phyloP scores from a whole-genome alignment of 2,888 invertebrate genomes.

The Drosophila eohydei region DNA sequence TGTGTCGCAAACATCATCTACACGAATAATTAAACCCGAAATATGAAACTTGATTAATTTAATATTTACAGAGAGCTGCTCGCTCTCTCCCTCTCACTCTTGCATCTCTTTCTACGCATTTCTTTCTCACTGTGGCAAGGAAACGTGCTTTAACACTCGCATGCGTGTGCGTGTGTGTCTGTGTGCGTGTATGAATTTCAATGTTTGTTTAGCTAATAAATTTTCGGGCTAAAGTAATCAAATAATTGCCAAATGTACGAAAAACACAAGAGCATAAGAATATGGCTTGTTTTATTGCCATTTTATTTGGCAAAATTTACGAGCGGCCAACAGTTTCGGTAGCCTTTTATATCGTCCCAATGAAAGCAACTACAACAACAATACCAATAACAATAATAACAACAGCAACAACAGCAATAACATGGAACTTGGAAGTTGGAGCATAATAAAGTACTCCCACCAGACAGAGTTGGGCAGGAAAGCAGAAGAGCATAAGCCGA shows the following conservation, averaged over 20 bases:
- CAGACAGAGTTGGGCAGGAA: neutral
- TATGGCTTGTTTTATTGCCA: slow-evolving; percentile 75
- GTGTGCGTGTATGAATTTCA: slow-evolving; percentile 62
- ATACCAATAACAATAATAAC: slow-evolving; percentile 6
- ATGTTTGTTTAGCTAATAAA: slow-evolving; percentile 77
- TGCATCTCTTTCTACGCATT: slow-evolving; percentile 8
- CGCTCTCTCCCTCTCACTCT: neutral
- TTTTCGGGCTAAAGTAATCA: slow-evolving; percentile 75
- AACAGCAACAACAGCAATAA: slow-evolving; percentile 44
- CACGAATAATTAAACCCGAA: slow-evolving; percentile 65
- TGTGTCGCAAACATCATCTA: slow-evolving; percentile 33
- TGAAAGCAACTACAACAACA: slow-evolving; percentile 25
- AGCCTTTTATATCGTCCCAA: slow-evolving; percentile 46
- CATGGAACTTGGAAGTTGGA: slow-evolving; percentile 48
- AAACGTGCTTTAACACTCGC: slow-evolving; percentile 58
- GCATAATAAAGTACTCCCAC: slow-evolving; percentile 68
- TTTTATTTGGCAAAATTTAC: slow-evolving; percentile 78
- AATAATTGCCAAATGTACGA: slow-evolving; percentile 77
- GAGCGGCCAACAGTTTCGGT: slow-evolving; percentile 71
- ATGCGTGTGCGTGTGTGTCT: slow-evolving; percentile 7
- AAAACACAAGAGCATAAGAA: slow-evolving; percentile 64
- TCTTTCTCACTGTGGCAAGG: slow-evolving; percentile 10
- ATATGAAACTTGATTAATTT: slow-evolving; percentile 74
- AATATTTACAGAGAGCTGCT: slow-evolving; percentile 59
- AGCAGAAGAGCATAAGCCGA: slow-evolving; percentile 15